Conservation (phyloP, 2,797 vertebrate genomes). For the Anableps anableps region DNA sequence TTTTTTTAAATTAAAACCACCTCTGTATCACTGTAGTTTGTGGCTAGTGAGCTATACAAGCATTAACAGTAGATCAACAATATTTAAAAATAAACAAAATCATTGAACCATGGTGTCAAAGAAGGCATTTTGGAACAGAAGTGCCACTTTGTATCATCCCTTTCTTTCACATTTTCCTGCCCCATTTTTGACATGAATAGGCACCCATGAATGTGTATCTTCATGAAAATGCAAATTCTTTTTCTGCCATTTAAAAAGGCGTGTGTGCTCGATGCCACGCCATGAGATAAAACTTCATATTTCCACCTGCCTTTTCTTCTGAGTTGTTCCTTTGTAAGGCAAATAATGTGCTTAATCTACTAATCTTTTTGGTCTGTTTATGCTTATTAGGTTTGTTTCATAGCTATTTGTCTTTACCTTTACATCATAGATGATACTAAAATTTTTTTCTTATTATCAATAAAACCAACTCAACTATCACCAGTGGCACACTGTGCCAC, state of each 20-base stretch:
- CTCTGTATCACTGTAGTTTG: background rate
- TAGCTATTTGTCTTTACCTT: background rate
- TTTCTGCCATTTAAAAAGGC: conserved; percentile 2
- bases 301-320: too few species aligned
- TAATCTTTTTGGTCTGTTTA: too few species aligned
- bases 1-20: background rate
- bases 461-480: background rate
- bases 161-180: background rate
- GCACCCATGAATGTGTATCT: background rate
- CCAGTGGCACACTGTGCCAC: background rate
- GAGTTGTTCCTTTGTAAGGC: too few species aligned
- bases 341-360: too few species aligned
- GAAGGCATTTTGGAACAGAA: background rate
- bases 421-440: too few species aligned
- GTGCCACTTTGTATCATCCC: background rate
- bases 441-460: too few species aligned
- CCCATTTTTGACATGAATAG: background rate
- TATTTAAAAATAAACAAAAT: background rate
- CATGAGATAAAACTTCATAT: background rate
- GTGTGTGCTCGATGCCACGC: background rate
- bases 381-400: too few species aligned
- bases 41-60: background rate
- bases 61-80: background rate
- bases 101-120: background rate
- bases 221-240: conserved; percentile 25